Percentiles rank a stretch among this genome's conserved stretches.
Conservation (phyloP, 2,113 vertebrate genomes). For the Blennius ocellaris region DNA sequence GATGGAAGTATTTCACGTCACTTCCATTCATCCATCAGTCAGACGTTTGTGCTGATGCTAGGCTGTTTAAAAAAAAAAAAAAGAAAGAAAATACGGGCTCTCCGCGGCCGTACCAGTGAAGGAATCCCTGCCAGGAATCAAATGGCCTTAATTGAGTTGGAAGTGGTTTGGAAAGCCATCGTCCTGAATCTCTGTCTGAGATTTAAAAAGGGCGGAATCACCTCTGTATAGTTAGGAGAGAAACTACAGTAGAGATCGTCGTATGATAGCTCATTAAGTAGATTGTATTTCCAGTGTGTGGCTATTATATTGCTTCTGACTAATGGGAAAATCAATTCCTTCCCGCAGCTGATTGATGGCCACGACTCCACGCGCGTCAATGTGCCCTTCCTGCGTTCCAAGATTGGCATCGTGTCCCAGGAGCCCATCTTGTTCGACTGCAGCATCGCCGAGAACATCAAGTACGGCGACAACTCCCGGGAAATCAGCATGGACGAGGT, state of each 20-base stretch:
- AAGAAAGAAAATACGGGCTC: neutral
- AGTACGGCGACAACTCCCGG: conserved; percentile 83
- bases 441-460: conserved; percentile 86
- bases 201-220: conserved; percentile 53
- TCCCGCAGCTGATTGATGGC: conserved; percentile 82
- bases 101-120: conserved; percentile 49
- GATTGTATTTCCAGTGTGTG: conserved; percentile 47
- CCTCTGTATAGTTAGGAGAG: conserved; percentile 42
- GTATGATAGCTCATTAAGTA: conserved; percentile 56
- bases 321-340: conserved; percentile 64
- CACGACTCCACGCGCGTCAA: conserved; percentile 72
- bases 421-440: conserved; percentile 86
- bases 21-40: conserved; percentile 39
- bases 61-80: conserved; percentile 24
- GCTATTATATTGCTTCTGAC: conserved; percentile 37
- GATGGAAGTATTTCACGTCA: conserved; percentile 31
- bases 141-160: conserved; percentile 65
- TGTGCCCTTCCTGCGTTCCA: conserved; percentile 84
- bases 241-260: conserved; percentile 39
- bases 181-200: conserved; percentile 43
- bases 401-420: conserved; percentile 87
- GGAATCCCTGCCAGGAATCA: conserved; percentile 61
- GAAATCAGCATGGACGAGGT: conserved; percentile 82
- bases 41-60: conserved; percentile 55
- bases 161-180: conserved; percentile 59